Percentiles rank a stretch among this genome's conserved stretches.
phyloP scores from a whole-genome alignment of 2,113 vertebrate genomes.

The Oryctolagus cuniculus region DNA sequence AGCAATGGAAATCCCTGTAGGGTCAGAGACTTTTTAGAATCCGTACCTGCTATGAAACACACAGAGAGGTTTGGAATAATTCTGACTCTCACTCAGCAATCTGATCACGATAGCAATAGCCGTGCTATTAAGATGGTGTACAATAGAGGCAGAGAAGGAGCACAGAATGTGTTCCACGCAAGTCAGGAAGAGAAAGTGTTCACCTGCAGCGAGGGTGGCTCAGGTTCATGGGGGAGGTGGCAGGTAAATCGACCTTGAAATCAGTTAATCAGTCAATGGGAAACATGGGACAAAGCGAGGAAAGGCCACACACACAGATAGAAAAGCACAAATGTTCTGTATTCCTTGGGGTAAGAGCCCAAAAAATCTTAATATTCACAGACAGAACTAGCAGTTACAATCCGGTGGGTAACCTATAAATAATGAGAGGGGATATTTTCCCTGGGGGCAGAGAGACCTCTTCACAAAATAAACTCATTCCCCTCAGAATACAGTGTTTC shows the following conservation, averaged over 20 bases:
- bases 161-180: background rate
- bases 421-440: background rate
- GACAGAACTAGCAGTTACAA: background rate
- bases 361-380: conserved; percentile 8
- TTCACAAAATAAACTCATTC: background rate
- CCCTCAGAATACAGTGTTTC: background rate
- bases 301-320: background rate
- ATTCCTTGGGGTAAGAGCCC: background rate
- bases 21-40: conserved; percentile 1
- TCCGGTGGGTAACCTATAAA: background rate
- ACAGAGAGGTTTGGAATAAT: background rate
- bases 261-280: background rate
- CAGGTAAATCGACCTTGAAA: background rate
- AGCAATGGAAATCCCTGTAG: background rate
- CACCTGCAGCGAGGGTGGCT: background rate
- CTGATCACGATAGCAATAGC: background rate
- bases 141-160: background rate
- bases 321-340: conserved; percentile 5
- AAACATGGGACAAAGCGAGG: background rate
- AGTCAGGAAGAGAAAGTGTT: background rate
- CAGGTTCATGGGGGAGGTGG: background rate
- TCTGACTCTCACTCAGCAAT: background rate
- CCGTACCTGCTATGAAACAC: background rate
- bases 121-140: background rate
- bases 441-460: background rate